Evolutionary conservation across 2,888 invertebrate species (phyloP).

Genomic region (Boloria euphrosyne): DNA sequence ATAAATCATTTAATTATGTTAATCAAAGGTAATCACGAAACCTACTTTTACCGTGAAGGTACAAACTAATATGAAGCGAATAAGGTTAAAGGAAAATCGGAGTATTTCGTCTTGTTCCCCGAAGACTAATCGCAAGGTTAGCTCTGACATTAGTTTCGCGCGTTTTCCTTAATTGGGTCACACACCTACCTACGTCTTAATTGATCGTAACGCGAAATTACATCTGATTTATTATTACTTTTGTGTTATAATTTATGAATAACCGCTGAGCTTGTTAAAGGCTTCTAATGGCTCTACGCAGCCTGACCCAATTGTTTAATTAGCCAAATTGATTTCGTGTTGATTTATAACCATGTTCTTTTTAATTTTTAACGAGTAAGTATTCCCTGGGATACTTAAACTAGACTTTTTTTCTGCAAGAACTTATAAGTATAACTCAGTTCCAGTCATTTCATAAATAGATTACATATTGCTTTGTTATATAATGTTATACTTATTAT

Average conservation of each 20-base stretch:
- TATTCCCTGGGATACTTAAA: too few species aligned
- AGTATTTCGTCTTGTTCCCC: conserved; percentile 54
- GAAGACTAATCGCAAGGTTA: conserved; percentile 65
- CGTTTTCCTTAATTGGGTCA: conserved; percentile 73
- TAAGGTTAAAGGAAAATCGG: conserved; percentile 55
- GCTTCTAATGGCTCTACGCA: conserved; percentile 20
- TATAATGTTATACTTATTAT: too few species aligned
- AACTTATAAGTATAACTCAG: too few species aligned
- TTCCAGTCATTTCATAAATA: too few species aligned
- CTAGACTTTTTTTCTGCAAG: too few species aligned
- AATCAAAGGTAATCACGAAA: conserved; percentile 21
- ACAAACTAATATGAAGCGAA: conserved; percentile 44
- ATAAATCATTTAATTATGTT: conserved; percentile 9
- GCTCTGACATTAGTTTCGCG: conserved; percentile 66
- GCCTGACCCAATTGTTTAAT: conserved; percentile 25
- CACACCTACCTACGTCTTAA: conserved; percentile 54
- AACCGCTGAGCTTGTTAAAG: conserved; percentile 23
- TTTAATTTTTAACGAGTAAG: not conserved
- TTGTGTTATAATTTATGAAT: conserved; percentile 31
- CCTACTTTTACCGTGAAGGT: conserved; percentile 24
- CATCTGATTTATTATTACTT: conserved; percentile 50
- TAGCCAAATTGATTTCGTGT: conserved; percentile 25
- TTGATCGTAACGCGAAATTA: conserved; percentile 65
- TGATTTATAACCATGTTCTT: conserved; percentile 11
- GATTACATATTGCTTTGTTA: too few species aligned